Evolutionary conservation across 2,797 vertebrate species (phyloP), one percentile per base, ranked within the genome.

Genomic region (Poecilia picta): DNA sequence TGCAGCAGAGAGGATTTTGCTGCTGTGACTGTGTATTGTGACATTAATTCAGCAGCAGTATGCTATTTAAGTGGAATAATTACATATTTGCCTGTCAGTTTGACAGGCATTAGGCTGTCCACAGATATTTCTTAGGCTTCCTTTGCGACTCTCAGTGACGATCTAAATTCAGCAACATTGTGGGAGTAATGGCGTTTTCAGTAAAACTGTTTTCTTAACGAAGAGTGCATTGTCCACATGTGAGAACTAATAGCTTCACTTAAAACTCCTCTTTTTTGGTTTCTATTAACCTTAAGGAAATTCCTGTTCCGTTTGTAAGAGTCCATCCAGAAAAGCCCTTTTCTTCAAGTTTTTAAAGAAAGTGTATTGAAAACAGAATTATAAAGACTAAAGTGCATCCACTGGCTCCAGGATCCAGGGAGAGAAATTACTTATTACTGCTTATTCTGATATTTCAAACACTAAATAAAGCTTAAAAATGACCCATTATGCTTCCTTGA

Each of bases 271-370:
- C 12, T 18, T 4, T 93, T n/a, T 94, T 92, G 87, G 89, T 94
- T 94, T 89, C 4, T 95, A 83, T n/a, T n/a, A n/a, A n/a, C n/a
- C n/a, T n/a, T n/a, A n/a, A n/a, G n/a, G n/a, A n/a, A n/a, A n/a
- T n/a, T n/a, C n/a, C n/a, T n/a, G n/a, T n/a, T n/a, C n/a, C 36
- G 90, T 91, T 89, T 83, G 92, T 96, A 95, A 93, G 94, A 96
- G 83, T 90, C 85, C 83, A 90, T 87, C 84, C 85, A 93, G 92
- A 95, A 74, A 94, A 91, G 92, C 85, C 89, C n/a, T 86, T 93
- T 87, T 94, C 89, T 89, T 66, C 92, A 83, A 87, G 95, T 89
- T 79, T 46, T 1, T 11, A 59, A 93, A 95, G 53, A 70, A 83
- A 86, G 64, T 13, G 10, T 59, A 49, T 80, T 47, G 51, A 76